Conservation (phyloP, 2,888 invertebrate species). For the Lasioglossum figueresi region DNA sequence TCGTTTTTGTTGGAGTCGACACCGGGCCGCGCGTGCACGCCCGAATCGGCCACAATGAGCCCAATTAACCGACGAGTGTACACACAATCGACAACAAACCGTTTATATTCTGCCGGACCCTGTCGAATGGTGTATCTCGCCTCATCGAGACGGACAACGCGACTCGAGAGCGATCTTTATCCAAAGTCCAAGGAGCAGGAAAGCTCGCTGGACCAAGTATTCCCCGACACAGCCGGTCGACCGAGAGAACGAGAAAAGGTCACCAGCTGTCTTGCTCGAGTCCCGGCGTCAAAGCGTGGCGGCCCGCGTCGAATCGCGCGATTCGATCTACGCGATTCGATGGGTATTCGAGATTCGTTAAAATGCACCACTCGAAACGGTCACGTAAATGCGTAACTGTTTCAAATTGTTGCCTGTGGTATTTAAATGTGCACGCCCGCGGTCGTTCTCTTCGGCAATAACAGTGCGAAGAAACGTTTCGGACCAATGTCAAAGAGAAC, state of each 20-base stretch:
- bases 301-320: constrained; percentile 61
- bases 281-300: constrained; percentile 1
- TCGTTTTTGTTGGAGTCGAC: constrained; percentile 14
- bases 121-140: neutral
- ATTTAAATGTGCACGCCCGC: no score
- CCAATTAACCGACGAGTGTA: constrained; percentile 81
- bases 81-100: constrained; percentile 80
- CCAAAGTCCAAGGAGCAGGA: constrained; percentile 31
- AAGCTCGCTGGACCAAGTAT: constrained; percentile 35
- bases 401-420: no score
- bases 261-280: constrained; percentile 54
- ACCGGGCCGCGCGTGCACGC: constrained; percentile 61
- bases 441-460: neutral
- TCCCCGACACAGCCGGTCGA: constrained; percentile 16
- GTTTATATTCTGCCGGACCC: constrained; percentile 54
- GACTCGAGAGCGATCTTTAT: constrained; percentile 67
- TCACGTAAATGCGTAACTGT: neutral
- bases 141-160: constrained; percentile 7
- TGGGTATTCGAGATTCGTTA: constrained; percentile 49
- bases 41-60: constrained; percentile 78
- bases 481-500: no score
- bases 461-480: no score
- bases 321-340: constrained; percentile 47
- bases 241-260: constrained; percentile 32
- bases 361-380: neutral